These are phyloP conservation scores for Bellardia pandia DNA, from an alignment of 2,888 invertebrate genomes.

Conservation along the genomic window DNA sequence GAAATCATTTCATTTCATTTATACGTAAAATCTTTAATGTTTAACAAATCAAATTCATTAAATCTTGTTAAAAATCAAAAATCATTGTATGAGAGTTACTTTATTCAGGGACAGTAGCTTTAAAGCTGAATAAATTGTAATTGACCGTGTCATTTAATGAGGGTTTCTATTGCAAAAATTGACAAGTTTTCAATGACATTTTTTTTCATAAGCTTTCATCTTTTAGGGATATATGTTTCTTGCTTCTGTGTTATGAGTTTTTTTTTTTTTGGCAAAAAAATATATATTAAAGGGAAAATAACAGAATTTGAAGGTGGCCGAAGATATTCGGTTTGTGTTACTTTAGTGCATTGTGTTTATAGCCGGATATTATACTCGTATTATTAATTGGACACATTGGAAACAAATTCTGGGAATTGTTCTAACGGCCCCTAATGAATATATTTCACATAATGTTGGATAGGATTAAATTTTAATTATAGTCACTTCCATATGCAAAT, in stretches of 20 bases:
- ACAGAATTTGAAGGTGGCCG: neutral
- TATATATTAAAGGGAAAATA: neutral
- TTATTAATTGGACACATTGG: no score
- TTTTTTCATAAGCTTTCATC: slow-evolving; percentile 49
- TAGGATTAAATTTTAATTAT: no score
- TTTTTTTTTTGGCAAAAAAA: neutral
- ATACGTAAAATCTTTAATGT: slow-evolving; percentile 29
- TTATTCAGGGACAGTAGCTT: neutral
- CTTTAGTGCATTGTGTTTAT: no score
- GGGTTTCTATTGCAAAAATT: slow-evolving; percentile 65
- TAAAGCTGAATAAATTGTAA: slow-evolving; percentile 66
- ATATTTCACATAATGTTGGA: no score
- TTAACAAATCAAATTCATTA: slow-evolving; percentile 50
- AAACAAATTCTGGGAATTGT: no score
- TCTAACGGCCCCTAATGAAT: no score
- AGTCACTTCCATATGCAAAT: no score
- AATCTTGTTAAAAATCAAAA: slow-evolving; percentile 52
- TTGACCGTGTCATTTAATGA: slow-evolving; percentile 70
- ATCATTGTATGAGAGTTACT: neutral
- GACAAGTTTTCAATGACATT: slow-evolving; percentile 64
- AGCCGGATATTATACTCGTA: no score
- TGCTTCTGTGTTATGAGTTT: neutral
- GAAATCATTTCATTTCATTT: slow-evolving; percentile 42
- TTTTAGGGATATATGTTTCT: slow-evolving; percentile 27
- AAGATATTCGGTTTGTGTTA: neutral